These are phyloP conservation scores for Aplocera efformata DNA, from an alignment of 2,888 invertebrate species.

Conservation along the genomic window DNA sequence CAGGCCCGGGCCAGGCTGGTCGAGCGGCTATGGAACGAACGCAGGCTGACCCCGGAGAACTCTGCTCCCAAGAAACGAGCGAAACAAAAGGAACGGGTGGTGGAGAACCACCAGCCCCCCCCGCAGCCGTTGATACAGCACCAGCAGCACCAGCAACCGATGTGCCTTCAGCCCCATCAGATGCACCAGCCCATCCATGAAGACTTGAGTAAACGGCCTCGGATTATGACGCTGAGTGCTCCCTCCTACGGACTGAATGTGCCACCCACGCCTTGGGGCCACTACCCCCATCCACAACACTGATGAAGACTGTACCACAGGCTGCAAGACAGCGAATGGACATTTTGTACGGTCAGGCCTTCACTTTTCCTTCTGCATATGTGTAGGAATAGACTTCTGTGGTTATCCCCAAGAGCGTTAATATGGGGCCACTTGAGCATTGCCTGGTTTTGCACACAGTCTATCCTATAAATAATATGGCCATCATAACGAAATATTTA, in stretches of 20 bases:
- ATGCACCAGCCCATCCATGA: slow-evolving; percentile 41
- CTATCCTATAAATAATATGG: too few species aligned
- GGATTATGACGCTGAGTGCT: slow-evolving; percentile 52
- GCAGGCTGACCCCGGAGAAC: slow-evolving; percentile 49
- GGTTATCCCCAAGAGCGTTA: too few species aligned
- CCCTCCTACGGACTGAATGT: slow-evolving; percentile 53
- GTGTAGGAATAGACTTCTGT: too few species aligned
- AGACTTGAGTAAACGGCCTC: slow-evolving; percentile 57
- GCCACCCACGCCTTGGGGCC: slow-evolving; percentile 63
- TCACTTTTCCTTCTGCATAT: too few species aligned
- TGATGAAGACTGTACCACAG: neutral
- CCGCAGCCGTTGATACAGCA: slow-evolving; percentile 21
- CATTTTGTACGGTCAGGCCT: neutral
- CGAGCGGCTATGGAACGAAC: slow-evolving; percentile 59
- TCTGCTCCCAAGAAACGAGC: slow-evolving; percentile 53
- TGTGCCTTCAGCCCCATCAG: slow-evolving; percentile 23
- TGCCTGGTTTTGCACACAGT: too few species aligned
- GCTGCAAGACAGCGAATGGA: neutral
- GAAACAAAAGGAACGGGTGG: slow-evolving; percentile 50
- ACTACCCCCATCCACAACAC: slow-evolving; percentile 48
- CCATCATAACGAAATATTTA: too few species aligned
- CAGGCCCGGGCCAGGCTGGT: slow-evolving; percentile 48
- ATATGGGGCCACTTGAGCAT: too few species aligned
- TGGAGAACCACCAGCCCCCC: slow-evolving; percentile 38
- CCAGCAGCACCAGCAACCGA: slow-evolving; percentile 20